Base-by-base conservation (phyloP, 1,140 invertebrate genomes). In the Monochamus saltuarius region DNA sequence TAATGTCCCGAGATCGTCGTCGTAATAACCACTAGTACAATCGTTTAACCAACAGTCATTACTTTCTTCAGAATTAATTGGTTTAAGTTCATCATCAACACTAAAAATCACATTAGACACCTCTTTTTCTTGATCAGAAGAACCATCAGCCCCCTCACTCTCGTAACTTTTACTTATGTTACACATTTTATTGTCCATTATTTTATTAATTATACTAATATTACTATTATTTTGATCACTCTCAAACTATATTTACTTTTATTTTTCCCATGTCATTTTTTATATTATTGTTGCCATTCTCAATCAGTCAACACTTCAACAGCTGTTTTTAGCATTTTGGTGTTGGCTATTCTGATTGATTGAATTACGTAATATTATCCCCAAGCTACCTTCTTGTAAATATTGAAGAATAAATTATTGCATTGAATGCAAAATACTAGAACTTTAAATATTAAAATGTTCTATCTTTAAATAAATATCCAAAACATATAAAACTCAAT, bases 1-100 rank as follows among this genome's bases (percentile, higher is more conserved):
- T 87, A 72, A 90, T 87, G 38, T 81, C 75, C 81, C 84, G 71
- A 85, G 80, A 69, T 85, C 86, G 63, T 86, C 82, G 70, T 86
- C 84, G 67, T 87, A 77, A 46, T 67, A 58, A 10, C 40, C 46
- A 39, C 42, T 47, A 11, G 65, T 58, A 16, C 54, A 50, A 34
- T 68, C 64, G 16, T 66, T 69, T 40, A 63, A 29, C 69, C 69
- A 71, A 42, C 63, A 57, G 49, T 64, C 58, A 36, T 58, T 50
- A 54, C 62, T 67, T 59, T 67, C 65, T 36, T 38, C 55, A 42
- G 61, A 43, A 16, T 68, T 62, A 13, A 66, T 52, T 9, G 65
- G 63, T 22, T 63, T 53, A 36, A 69, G 43, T 54, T 73, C 72
- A 22, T 76, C 71, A 62, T 77, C 69, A 13, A 73, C 73, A 67